These are phyloP conservation scores for Heliothis virescens DNA, from an alignment of 1,140 invertebrate species.

Conservation along the genomic window DNA sequence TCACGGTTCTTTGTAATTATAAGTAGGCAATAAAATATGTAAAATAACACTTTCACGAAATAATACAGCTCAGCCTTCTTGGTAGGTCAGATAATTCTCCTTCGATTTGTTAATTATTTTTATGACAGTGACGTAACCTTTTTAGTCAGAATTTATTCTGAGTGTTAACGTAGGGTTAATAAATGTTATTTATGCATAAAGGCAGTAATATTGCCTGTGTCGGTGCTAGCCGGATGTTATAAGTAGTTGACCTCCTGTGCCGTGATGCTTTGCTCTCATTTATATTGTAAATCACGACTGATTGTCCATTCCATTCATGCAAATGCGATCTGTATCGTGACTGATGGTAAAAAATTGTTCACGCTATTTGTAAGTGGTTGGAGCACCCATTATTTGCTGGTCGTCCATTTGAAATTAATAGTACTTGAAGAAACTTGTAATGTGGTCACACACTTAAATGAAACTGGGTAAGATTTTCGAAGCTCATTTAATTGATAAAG, in stretches of 20 bases:
- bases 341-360: constrained; percentile 18
- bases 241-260: constrained; percentile 62
- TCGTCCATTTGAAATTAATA: not conserved
- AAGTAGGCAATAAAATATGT: not conserved
- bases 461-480: too few species aligned
- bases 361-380: not conserved
- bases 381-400: not conserved
- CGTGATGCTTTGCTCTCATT: constrained; percentile 57
- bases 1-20: too few species aligned
- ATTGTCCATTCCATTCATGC: constrained; percentile 63
- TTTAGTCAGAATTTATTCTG: constrained; percentile 1
- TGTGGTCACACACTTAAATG: too few species aligned
- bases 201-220: constrained; percentile 25
- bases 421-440: not conserved
- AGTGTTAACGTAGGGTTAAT: constrained; percentile 15
- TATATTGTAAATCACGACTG: constrained; percentile 60
- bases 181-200: constrained; percentile 36
- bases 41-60: constrained; percentile 20
- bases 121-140: constrained; percentile 12
- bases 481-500: too few species aligned
- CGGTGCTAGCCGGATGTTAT: constrained; percentile 60
- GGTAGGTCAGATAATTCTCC: constrained; percentile 6
- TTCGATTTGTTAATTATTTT: constrained; percentile 26
- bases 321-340: constrained; percentile 55
- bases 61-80: not conserved